Evolutionary conservation across 1,140 invertebrate species (phyloP).

Genomic region (Drosophila pseudoananassae): DNA sequence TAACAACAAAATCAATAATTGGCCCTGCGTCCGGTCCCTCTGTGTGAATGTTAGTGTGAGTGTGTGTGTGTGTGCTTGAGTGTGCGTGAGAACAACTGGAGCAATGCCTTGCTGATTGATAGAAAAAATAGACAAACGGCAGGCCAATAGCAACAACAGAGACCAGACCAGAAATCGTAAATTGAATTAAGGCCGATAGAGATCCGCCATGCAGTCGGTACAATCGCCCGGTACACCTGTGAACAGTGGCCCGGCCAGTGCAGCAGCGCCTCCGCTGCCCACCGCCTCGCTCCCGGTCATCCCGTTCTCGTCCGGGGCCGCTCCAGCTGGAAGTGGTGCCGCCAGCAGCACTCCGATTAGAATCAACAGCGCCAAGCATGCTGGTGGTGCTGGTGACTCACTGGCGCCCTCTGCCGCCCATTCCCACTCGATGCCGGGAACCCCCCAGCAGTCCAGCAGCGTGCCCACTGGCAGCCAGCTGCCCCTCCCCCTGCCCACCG

Average conservation of each 20-base stretch:
- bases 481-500: constrained; percentile 41
- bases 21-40: constrained; percentile 48
- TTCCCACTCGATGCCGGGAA: constrained; percentile 65
- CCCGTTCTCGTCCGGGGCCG: neutral
- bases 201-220: constrained; percentile 36
- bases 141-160: constrained; percentile 4
- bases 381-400: constrained; percentile 50
- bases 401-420: constrained; percentile 49
- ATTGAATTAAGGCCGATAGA: constrained; percentile 11
- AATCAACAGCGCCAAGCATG: constrained; percentile 64
- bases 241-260: constrained; percentile 8
- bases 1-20: constrained; percentile 74
- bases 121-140: constrained; percentile 23
- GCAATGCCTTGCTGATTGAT: constrained; percentile 64
- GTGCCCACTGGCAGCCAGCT: constrained; percentile 68
- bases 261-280: constrained; percentile 21
- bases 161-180: neutral
- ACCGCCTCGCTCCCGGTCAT: constrained; percentile 13
- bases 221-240: constrained; percentile 19
- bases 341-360: constrained; percentile 62
- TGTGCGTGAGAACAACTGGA: constrained; percentile 42
- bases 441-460: constrained; percentile 71
- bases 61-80: constrained; percentile 25
- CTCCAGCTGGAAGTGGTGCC: neutral
- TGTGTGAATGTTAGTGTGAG: constrained; percentile 26